phyloP scores from a whole-genome alignment of 1,140 invertebrate genomes.

The Maconellicoccus hirsutus region DNA sequence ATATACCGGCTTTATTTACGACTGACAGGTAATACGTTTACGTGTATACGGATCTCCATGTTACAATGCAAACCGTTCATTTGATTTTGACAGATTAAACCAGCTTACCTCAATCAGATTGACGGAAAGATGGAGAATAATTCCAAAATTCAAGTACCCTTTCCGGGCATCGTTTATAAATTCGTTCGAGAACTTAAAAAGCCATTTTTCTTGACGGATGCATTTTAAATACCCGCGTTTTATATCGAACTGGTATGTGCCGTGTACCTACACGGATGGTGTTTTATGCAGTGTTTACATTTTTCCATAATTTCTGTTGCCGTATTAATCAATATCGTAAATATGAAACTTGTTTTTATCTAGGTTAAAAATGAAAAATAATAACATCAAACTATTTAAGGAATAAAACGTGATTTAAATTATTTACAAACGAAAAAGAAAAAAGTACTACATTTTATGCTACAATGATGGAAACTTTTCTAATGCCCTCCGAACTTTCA shows the following conservation, averaged over 20 bases:
- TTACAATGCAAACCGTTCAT: neutral
- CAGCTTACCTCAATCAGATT: neutral
- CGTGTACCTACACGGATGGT: too few relatives aligned
- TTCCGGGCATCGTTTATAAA: neutral
- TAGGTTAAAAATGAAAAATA: constrained; percentile 3
- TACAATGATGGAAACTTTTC: neutral
- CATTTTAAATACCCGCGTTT: constrained; percentile 1
- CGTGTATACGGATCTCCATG: neutral
- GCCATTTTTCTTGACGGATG: neutral
- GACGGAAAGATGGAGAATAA: neutral
- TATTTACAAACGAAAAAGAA: neutral
- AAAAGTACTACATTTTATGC: neutral
- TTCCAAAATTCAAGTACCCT: neutral
- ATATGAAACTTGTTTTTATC: constrained; percentile 1
- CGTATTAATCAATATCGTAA: neutral
- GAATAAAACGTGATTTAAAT: constrained; percentile 9
- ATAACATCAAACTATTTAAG: neutral
- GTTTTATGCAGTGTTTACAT: neutral
- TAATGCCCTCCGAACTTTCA: neutral
- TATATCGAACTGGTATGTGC: neutral
- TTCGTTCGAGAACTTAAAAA: neutral
- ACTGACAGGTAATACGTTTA: neutral
- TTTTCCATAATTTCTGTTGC: constrained; percentile 9
- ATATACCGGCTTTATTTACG: neutral
- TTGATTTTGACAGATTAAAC: constrained; percentile 4